A percentile compares a stretch with the other conserved stretches of the same genome.
Conservation (phyloP, 1,140 invertebrate genomes). For the Dolichoris vasculosae region DNA sequence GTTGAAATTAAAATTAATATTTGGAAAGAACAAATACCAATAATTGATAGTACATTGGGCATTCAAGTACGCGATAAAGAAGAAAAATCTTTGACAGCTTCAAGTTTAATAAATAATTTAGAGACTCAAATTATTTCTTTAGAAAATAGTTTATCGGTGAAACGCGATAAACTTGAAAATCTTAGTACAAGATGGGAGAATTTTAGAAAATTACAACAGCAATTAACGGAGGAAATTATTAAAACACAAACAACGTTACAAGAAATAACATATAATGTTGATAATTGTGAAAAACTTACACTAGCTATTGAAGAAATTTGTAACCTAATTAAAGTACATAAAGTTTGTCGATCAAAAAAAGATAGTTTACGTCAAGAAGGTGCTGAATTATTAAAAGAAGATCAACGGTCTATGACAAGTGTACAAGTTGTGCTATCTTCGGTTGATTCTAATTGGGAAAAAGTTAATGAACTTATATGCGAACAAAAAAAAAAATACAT, state of each 20-base stretch:
- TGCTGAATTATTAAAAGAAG: constrained; percentile 84
- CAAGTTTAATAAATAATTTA: constrained; percentile 81
- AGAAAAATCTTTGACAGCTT: constrained; percentile 81
- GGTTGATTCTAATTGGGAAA: constrained; percentile 87
- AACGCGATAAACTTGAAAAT: constrained; percentile 81
- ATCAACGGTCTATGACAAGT: constrained; percentile 84
- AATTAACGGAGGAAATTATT: constrained; percentile 79
- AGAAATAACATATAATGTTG: constrained; percentile 74
- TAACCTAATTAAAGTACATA: constrained; percentile 74
- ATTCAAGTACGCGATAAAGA: constrained; percentile 81
- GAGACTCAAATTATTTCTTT: constrained; percentile 81
- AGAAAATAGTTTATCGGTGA: constrained; percentile 79
- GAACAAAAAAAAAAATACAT: constrained; percentile 85
- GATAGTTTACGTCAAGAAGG: constrained; percentile 82
- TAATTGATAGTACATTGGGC: constrained; percentile 81
- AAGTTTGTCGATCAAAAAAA: constrained; percentile 74
- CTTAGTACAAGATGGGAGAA: constrained; percentile 81
- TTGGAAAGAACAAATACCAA: constrained; percentile 81
- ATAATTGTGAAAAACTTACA: constrained; percentile 76
- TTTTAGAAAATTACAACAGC: constrained; percentile 80
- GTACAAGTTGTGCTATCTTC: constrained; percentile 86
- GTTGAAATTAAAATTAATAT: constrained; percentile 79
- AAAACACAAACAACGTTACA: constrained; percentile 75
- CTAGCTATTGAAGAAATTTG: constrained; percentile 77
- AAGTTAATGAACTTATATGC: constrained; percentile 82